Evolutionary conservation across 2,113 vertebrate species (phyloP), one percentile per base, ranked within the genome.

Genomic region (Scortum barcoo): DNA sequence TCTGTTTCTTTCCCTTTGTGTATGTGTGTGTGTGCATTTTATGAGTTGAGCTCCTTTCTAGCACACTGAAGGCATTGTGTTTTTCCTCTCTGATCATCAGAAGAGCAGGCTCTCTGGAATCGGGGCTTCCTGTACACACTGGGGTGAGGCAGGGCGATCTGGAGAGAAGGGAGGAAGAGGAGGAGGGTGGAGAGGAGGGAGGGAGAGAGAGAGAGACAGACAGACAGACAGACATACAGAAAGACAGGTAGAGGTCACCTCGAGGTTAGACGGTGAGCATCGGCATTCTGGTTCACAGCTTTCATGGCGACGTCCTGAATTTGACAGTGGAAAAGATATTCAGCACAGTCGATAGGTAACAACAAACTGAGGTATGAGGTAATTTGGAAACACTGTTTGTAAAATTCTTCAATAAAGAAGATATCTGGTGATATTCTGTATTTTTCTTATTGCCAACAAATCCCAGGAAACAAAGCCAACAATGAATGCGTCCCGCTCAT

Each of bases 61-160:
- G 89, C 89, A 94, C 93, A 95, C 89, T 91, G 89, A 87, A 91
- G 76, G 90, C 90, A 92, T 93, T 93, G 92, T 94, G 88, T 91
- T 92, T 92, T 92, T 86, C 73, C 75, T 91, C 85, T 91, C 78
- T 91, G 89, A 92, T 92, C 85, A 92, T 92, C 88, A 86, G 88
- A 90, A 66, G 90, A 88, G 83, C 70, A 75, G 69, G 68, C 83
- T 85, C 88, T 86, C 80, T 88, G 81, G 87, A 88, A 86, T 81
- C 89, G 51, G 67, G 74, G 85, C 86, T 94, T 94, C 93, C 94
- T 95, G 92, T 82, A 51, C 83, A 88, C 86, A 63, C 61, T 65
- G 78, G 89, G 89, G 89, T 80, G 84, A 92, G 90, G 89, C 89
- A 76, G 62, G 84, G 76, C 72, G 72, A 84, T 81, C 33, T 63